Evolutionary conservation across 1,140 invertebrate genomes (phyloP), one percentile per base, ranked within the genome.

Genomic region (Drosophila littoralis): DNA sequence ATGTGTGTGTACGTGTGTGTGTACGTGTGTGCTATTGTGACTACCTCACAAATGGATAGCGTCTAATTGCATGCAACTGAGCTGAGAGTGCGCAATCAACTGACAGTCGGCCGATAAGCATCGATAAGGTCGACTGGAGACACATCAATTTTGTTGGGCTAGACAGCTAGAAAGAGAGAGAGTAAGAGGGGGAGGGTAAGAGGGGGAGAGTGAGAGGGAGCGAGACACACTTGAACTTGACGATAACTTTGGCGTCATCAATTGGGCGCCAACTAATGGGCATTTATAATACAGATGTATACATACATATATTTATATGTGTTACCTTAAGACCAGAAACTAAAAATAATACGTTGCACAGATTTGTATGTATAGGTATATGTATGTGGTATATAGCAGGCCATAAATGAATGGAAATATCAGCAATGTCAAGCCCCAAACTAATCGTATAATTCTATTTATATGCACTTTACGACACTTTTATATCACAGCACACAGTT

Each of bases 101-200:
- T 58, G 66, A 51, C 46, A 48, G 55, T 40, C 71, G 71, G 55
- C 35, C 68, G 73, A 75, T 71, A 75, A 71, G 73, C 73, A 75
- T 75, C 68, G 73, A 75, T 75, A 71, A 75, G 67, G 73, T 75
- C 68, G 52, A 75, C 73, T 65, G 67, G 60, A 75, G 68, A 71
- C 68, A 71, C 72, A 70, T 43, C 58, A 63, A 75, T 70, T 63
- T 70, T 43, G 28, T 38, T 57, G 33, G 38, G 17, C 43, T 48
- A 59, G 33, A 50, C 52, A 58, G 10, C 12, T 22, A 15, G 3
- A 32, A n/a, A 52, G 35, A 35, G 12, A 57, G 45, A 68, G 35
- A 42, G 45, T 35, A 3, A 55, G n/a, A 45, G 40, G 33, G 12
- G 7, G 9, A 32, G 17, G 32, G 50, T 10, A 13, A 51, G 10